Conservation (phyloP, 2,113 vertebrate genomes). For the Nothobranchius furzeri region DNA sequence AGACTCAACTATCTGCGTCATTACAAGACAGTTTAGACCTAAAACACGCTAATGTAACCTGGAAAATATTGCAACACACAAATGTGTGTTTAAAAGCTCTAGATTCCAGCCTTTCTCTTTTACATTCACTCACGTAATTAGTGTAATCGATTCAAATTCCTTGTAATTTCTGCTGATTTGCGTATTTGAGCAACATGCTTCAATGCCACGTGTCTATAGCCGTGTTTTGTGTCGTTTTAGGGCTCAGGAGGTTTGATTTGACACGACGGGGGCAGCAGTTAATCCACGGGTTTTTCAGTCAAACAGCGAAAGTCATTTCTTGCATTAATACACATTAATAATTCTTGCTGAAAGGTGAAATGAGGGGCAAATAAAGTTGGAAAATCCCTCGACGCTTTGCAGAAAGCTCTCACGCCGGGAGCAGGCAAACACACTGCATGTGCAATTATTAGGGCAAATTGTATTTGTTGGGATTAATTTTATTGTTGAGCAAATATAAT, state of each 20-base stretch:
- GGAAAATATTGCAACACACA: too few relatives aligned
- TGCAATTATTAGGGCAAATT: slow-evolving; percentile 3
- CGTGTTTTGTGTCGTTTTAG: slow-evolving; percentile 1
- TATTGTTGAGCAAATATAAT: slow-evolving; percentile 11
- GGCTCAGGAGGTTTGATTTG: slow-evolving; percentile 19
- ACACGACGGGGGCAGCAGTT: not conserved
- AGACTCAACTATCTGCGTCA: slow-evolving; percentile 1
- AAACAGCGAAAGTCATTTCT: slow-evolving; percentile 10
- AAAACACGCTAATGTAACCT: too few relatives aligned
- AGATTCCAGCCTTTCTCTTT: not conserved
- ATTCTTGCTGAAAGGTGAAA: slow-evolving; percentile 18
- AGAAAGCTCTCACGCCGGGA: slow-evolving; percentile 11
- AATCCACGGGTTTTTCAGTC: slow-evolving; percentile 8
- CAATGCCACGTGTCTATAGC: not conserved
- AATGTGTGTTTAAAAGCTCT: not conserved
- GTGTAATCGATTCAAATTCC: not conserved
- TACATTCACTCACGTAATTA: not conserved
- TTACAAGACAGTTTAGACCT: not conserved
- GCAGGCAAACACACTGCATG: slow-evolving; percentile 5
- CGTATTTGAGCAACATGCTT: not conserved
- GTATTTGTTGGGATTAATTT: slow-evolving; percentile 7
- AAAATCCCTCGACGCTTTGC: slow-evolving; percentile 15
- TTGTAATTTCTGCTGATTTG: not conserved
- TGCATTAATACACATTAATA: slow-evolving; percentile 6
- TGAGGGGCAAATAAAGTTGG: slow-evolving; percentile 11